Conservation (phyloP, 2,113 vertebrate species). For the Excalfactoria chinensis region DNA sequence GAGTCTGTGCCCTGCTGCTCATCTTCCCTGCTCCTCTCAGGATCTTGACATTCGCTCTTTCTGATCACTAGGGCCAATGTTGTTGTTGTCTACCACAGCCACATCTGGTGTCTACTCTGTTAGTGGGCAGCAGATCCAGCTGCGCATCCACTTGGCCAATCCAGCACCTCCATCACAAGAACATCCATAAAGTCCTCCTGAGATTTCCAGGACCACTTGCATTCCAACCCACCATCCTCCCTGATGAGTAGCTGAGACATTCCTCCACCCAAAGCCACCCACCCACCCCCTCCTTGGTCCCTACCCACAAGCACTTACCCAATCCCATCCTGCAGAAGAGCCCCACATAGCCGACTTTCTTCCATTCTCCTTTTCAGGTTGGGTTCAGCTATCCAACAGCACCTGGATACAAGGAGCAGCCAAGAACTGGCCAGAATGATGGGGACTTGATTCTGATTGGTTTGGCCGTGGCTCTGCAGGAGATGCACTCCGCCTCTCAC, state of each 20-base stretch:
- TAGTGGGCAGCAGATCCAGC: not conserved
- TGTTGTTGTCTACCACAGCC: not conserved
- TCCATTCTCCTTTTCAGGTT: not conserved
- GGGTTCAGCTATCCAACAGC: not conserved
- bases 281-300: not conserved
- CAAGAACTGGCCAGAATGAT: not conserved
- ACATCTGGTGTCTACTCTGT: not conserved
- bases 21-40: not conserved
- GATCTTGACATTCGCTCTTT: not conserved
- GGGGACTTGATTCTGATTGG: fast-evolving
- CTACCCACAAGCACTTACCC: fast-evolving
- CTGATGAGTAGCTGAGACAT: not conserved
- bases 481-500: not conserved
- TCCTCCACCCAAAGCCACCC: not conserved
- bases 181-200: not conserved
- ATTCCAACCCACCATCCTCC: not conserved
- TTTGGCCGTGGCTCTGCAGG: not conserved
- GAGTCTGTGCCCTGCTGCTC: not conserved
- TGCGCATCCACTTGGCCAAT: not conserved
- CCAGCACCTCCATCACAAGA: not conserved
- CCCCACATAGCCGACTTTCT: not conserved
- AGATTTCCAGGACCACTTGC: not conserved
- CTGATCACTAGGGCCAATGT: not conserved
- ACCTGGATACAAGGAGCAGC: not conserved
- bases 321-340: not conserved